phyloP scores from a whole-genome alignment of 2,888 invertebrate genomes.

The Gandaritis pyraliata region DNA sequence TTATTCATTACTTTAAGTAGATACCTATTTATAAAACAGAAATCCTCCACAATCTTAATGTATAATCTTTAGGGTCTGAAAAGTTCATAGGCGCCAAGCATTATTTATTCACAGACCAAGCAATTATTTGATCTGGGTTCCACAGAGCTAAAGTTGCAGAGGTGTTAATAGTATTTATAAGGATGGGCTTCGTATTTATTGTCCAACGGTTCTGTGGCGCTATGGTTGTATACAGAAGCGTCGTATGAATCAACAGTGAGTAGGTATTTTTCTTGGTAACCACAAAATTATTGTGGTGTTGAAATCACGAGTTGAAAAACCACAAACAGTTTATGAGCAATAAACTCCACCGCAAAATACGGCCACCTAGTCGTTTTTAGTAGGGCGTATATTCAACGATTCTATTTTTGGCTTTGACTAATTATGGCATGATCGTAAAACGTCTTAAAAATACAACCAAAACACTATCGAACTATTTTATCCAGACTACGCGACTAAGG shows the following conservation, averaged over 20 bases:
- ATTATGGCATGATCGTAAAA: conserved; percentile 1
- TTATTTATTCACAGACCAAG: conserved; percentile 43
- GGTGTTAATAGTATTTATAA: conserved; percentile 55
- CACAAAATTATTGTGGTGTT: conserved; percentile 20
- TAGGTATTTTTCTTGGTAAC: conserved; percentile 23
- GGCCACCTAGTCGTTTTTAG: background rate
- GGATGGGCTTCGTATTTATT: conserved; percentile 37
- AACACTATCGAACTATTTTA: background rate
- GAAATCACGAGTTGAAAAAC: conserved; percentile 4
- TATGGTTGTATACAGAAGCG: conserved; percentile 33
- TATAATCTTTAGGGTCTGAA: conserved; percentile 38
- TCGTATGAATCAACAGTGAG: conserved; percentile 29
- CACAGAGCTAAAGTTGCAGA: conserved; percentile 38
- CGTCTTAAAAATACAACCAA: background rate
- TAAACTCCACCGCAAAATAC: conserved; percentile 2
- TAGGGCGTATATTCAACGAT: background rate
- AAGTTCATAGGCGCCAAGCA: conserved; percentile 55
- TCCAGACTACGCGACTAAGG: no score
- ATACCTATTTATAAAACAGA: no score
- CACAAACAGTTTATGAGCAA: conserved; percentile 11
- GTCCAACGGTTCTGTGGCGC: conserved; percentile 29
- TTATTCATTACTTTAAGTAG: no score
- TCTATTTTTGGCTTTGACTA: conserved; percentile 7
- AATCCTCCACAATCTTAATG: background rate
- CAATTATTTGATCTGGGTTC: conserved; percentile 46